Evolutionary conservation across 1,140 invertebrate genomes (phyloP).

Genomic region (Oedothorax gibbosus): DNA sequence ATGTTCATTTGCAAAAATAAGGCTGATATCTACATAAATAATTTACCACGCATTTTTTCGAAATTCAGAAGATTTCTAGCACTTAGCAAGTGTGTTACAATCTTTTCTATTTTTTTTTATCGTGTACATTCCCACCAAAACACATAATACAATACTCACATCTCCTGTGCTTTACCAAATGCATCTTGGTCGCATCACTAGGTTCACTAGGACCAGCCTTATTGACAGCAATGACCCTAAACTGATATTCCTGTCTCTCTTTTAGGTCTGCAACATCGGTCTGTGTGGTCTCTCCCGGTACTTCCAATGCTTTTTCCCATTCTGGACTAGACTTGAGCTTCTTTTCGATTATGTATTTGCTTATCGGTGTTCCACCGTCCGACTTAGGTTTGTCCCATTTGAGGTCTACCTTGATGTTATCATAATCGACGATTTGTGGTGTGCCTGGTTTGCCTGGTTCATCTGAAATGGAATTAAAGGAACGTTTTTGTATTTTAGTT

Average conservation of each 20-base stretch:
- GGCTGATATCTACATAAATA: neutral
- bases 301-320: slow-evolving; percentile 83
- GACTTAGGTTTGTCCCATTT: slow-evolving; percentile 92
- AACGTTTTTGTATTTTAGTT: too few species aligned
- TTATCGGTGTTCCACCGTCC: slow-evolving; percentile 95
- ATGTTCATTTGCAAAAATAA: too few species aligned
- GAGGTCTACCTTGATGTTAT: slow-evolving; percentile 91
- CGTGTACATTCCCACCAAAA: too few species aligned
- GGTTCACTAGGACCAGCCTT: slow-evolving; percentile 93
- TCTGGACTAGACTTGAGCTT: slow-evolving; percentile 85
- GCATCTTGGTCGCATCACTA: slow-evolving; percentile 91
- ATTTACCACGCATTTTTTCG: neutral
- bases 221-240: slow-evolving; percentile 95
- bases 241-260: slow-evolving; percentile 93
- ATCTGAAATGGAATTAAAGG: slow-evolving; percentile 71
- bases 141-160: slow-evolving; percentile 73
- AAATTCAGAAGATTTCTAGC: too few species aligned
- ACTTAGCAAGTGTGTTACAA: too few species aligned
- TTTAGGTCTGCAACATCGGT: slow-evolving; percentile 88
- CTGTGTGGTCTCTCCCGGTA: slow-evolving; percentile 81
- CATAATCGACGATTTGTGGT: slow-evolving; percentile 91
- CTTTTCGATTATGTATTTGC: slow-evolving; percentile 98
- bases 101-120: too few species aligned
- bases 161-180: slow-evolving; percentile 89
- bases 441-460: slow-evolving; percentile 87